A percentile compares a stretch with the other conserved stretches of the same genome.
Conservation (phyloP, 2,797 vertebrate genomes). For the Neostethus bicornis region DNA sequence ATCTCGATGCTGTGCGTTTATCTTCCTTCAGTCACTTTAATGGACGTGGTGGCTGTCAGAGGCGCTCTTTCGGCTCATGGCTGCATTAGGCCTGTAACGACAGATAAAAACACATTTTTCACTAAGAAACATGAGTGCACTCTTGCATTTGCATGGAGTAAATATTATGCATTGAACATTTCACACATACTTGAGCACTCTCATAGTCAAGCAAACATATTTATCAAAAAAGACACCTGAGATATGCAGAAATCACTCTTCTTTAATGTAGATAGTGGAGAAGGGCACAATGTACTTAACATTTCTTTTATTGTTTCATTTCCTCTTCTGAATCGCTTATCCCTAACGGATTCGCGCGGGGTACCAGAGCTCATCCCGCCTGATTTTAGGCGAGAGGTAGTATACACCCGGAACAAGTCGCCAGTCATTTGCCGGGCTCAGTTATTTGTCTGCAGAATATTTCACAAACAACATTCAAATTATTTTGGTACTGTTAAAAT, state of each 20-base stretch:
- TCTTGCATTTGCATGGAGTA: conserved; percentile 31
- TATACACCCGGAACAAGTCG: too few relatives aligned
- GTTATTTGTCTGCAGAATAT: conserved; percentile 17
- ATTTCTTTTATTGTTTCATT: conserved; percentile 21
- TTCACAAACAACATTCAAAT: conserved; percentile 20
- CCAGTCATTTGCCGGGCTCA: too few relatives aligned
- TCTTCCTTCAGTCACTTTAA: conserved; percentile 72
- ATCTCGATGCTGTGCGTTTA: conserved; percentile 62
- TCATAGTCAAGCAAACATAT: conserved; percentile 14
- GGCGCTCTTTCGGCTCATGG: conserved; percentile 63
- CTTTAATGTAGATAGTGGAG: conserved; percentile 21
- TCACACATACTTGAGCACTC: conserved; percentile 28
- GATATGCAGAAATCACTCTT: conserved; percentile 32
- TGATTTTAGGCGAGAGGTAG: too few relatives aligned
- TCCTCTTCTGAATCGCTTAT: too few relatives aligned
- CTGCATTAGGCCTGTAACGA: conserved; percentile 58
- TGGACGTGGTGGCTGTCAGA: conserved; percentile 48
- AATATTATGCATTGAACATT: conserved; percentile 30
- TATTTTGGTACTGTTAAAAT: background rate
- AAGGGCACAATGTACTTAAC: conserved; percentile 3
- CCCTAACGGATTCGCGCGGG: too few relatives aligned
- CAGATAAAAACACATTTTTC: conserved; percentile 54
- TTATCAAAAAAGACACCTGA: conserved; percentile 24
- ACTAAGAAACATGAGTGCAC: conserved; percentile 37
- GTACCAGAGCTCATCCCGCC: too few relatives aligned